Evolutionary conservation across 2,113 vertebrate species (phyloP), one percentile per base, ranked within the genome.

Genomic region (Hydrochoerus hydrochaeris): DNA sequence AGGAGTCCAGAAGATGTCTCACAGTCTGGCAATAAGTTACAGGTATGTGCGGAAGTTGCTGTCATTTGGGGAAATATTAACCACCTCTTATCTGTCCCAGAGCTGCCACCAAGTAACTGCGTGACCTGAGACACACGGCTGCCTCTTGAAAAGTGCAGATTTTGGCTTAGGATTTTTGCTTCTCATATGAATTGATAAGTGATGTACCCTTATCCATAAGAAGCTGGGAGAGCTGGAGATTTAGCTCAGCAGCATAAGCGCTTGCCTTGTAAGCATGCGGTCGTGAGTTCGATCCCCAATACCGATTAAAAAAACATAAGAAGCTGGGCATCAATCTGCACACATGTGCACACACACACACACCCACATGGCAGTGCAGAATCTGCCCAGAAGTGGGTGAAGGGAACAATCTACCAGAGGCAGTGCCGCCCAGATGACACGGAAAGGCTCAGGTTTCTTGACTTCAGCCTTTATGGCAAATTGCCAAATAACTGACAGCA

Each of bases 321-420:
- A n/a, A n/a, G n/a, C 22, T 67, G 13, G 20, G 57, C 13, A 26
- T 81, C 19, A 14, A 38, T 22, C 19, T 38, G n/a, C 19, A 13
- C 63, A 38, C 38, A 26, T 5, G 17, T 22, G 26, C 71, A 44
- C 38, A 44, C 17, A 10, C 38, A 12, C 20, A 12, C 71, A 88
- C 0, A 46, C 2, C 20, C 22, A 41, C 54, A 88, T 0, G 13
- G 82, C 3, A 26, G 3, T 44, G 52, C 28, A 7, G 52, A 22
- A 8, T 49, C 32, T 17, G 6, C 30, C 32, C 46, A 35, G 28
- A 38, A 58, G 7, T 60, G 8, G 11, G 19, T 7, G 13, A 57
- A 69, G 32, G 24, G 26, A 4, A 1, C 57, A 17, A 58, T 2
- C 17, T 1, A 2, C 2, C 0, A 19, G n/a, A 9, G 58, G 44